Evolutionary conservation across 2,797 vertebrate genomes (phyloP), one percentile per base, ranked within the genome.

Genomic region (Pseudocheirus occidentalis): DNA sequence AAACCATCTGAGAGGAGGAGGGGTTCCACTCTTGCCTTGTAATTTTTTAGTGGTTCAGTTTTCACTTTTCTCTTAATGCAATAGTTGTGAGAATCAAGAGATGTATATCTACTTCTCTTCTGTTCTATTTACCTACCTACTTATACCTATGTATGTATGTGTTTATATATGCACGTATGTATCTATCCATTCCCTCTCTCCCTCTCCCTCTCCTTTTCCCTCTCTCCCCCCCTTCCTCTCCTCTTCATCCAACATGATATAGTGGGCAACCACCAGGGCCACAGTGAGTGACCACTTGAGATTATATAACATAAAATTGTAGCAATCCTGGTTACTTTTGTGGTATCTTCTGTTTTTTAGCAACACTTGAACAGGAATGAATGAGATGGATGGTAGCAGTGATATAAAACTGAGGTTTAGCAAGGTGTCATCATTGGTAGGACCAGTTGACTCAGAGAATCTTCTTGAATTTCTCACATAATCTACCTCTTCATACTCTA

Each of bases 171-270:
- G 16, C 53, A 53, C 10, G 10, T 53, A 54, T 12, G 53, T 16
- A 66, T 66, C 13, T 40, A 73, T 40, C 4, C 14, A 59, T 59
- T 6, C 14, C 18, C 34, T 16, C 0, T n/a, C 34, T 16, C 29
- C 12, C 0, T 59, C 11, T 59, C 55, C 24, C 0, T 57, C 21
- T 24, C 4, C 27, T 4, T 56, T 0, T 56, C 55, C 24, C 0
- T 56, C 3, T 56, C 0, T 56, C 7, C 3, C 0, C 29, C 58
- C 3, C 2, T 12, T 28, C 9, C 9, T 59, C 58, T 11, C 9
- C 29, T 28, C 28, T 2, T 59, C 58, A 0, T 40, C 62, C 18
- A 46, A 81, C 21, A 81, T 81, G 1, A 81, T 46, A 46, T 81
- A 81, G 40, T 81, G 40, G 21, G 10, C 9, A 46, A 21, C 18